Evolutionary conservation across 1,140 invertebrate genomes (phyloP).

Genomic region (Ips typographus): DNA sequence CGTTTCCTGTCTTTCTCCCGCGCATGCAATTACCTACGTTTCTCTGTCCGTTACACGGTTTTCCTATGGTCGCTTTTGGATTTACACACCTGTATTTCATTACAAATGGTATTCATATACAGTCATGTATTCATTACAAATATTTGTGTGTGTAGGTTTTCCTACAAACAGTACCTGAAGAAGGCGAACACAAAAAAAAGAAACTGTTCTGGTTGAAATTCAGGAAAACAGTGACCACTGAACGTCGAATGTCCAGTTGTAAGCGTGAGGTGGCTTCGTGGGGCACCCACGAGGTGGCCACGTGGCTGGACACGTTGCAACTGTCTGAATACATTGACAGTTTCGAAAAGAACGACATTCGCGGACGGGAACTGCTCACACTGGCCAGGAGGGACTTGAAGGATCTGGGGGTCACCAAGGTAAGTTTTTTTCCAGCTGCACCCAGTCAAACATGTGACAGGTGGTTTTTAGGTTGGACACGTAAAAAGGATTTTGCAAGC

Average conservation of each 20-base stretch:
- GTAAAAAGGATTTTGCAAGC: slow-evolving; percentile 91
- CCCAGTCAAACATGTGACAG: not conserved
- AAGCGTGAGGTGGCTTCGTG: slow-evolving; percentile 60
- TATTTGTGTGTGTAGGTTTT: slow-evolving; percentile 5
- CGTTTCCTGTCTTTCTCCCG: too few relatives aligned
- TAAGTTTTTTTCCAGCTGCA: slow-evolving; percentile 49
- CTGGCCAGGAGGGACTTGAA: slow-evolving; percentile 83
- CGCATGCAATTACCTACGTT: too few relatives aligned
- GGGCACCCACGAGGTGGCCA: slow-evolving; percentile 72
- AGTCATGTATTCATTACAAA: too few relatives aligned
- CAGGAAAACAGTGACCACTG: slow-evolving; percentile 51
- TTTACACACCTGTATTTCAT: too few relatives aligned
- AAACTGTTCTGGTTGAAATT: slow-evolving; percentile 64
- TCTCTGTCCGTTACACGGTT: too few relatives aligned
- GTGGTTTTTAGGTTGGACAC: slow-evolving; percentile 63
- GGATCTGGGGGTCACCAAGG: slow-evolving; percentile 89
- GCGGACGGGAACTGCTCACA: slow-evolving; percentile 84
- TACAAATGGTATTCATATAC: too few relatives aligned
- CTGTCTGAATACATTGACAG: slow-evolving; percentile 83
- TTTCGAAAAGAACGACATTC: slow-evolving; percentile 88
- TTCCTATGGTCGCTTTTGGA: too few relatives aligned
- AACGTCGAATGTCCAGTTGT: slow-evolving; percentile 52
- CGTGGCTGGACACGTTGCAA: slow-evolving; percentile 87
- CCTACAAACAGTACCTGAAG: slow-evolving; percentile 24
- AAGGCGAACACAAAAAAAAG: slow-evolving; percentile 61